Base-by-base conservation (phyloP, 2,888 invertebrate species). In the Parasteatoda lunata region DNA sequence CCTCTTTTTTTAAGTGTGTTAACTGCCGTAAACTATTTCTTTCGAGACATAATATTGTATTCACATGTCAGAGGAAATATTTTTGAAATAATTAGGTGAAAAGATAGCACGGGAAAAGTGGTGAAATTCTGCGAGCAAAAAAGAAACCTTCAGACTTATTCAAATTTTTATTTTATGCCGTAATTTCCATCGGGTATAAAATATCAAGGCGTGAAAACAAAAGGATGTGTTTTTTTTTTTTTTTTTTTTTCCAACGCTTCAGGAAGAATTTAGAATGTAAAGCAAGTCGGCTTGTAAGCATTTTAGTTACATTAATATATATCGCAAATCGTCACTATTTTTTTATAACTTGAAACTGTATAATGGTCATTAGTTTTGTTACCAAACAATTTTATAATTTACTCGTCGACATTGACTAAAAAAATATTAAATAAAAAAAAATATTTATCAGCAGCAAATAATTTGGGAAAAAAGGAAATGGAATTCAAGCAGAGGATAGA, bases 21-120 rank as follows among this genome's bases (percentile, higher is more conserved):
- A 59, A 59, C 59, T 59, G 59, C 48, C 72, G 59, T 71, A 59
- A 71, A 54, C 54, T 48, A 73, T 66, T 73, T 66, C 66, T 80
- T 51, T 66, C 49, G 72, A 72, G 66, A 73, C 65, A 30, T 51
- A 73, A 64, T 73, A 51, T 73, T 73, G 51, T 51, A 80, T 73
- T 72, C 73, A 49, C n/a, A 70, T 69, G 69, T 64, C 48, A 71
- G 71, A 77, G 71, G 52, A 45, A 15, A 65, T 51, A 73, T 80
- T 68, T 68, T 52, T 77, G 77, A 51, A 48, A 66, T 77, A 77
- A 77, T 77, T 77, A 66, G 77, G 77, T 77, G 68, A 68, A 66
- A 76, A 45, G n/a, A 45, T n/a, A 45, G 66, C 77, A 77, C 68
- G 52, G 52, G 68, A 9, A 30, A 13, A n/a, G 49, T 7, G 66